Evolutionary conservation across 2,113 vertebrate genomes (phyloP), one percentile per base, ranked within the genome.

Genomic region (Zosterops lateralis): DNA sequence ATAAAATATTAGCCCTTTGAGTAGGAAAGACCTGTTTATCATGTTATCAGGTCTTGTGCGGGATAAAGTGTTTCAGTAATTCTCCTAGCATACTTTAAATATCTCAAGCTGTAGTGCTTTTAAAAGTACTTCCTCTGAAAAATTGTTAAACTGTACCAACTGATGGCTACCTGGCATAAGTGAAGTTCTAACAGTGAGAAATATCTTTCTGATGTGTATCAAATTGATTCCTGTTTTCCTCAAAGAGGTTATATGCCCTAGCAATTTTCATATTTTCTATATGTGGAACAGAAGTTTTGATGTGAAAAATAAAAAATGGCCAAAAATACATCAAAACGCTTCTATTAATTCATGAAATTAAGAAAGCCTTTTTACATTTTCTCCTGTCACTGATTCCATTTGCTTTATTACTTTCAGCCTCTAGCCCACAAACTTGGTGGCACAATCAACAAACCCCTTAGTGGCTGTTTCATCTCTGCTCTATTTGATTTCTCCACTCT

Each of bases 341-440:
- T 98, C 99, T 99, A 99, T 99, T 99, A 99, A 99, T 99, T 99
- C 98, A 98, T 98, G 98, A 98, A 99, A 99, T 96, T 97, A 97
- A 97, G 96, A 95, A 97, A 92, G 96, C 97, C 97, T 97, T 98
- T 97, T 98, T 98, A 98, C 98, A 97, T 98, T 98, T 98, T 98
- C 98, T 99, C 98, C 98, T 99, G 98, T 98, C 98, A 98, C 98
- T 98, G 98, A 98, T 99, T 98, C 98, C 98, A 99, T 98, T 99
- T 98, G 97, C 98, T 97, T 98, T 98, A 98, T 98, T 98, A 97
- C 98, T 98, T 98, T 98, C 98, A 97, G 93, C 97, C 97, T 97
- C 93, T 95, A 97, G 93, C 97, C 97, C 97, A 97, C 98, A 98
- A 98, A 99, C 97, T 98, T 98, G 98, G 97, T 97, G 98, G 98